phyloP scores from a whole-genome alignment of 1,140 invertebrate genomes.

The Drosophila lini region DNA sequence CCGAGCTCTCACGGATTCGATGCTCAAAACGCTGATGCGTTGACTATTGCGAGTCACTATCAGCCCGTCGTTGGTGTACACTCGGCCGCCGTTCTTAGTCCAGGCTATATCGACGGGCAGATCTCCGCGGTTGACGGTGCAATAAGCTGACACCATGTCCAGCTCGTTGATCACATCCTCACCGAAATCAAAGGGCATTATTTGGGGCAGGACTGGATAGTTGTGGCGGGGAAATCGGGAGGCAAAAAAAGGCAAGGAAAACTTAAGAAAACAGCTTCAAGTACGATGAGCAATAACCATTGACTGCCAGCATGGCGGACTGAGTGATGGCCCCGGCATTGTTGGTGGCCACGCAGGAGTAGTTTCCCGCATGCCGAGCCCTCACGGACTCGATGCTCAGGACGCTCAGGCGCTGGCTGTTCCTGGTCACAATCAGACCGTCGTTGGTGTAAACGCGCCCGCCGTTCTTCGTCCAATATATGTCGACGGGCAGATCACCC shows the following conservation, averaged over 20 bases:
- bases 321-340: conserved; percentile 89
- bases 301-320: conserved; percentile 86
- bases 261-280: conserved; percentile 18
- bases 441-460: conserved; percentile 80
- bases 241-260: conserved; percentile 39
- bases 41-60: conserved; percentile 87
- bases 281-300: conserved; percentile 51
- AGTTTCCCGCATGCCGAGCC: conserved; percentile 88
- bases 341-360: conserved; percentile 91
- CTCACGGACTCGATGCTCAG: conserved; percentile 88
- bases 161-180: conserved; percentile 89
- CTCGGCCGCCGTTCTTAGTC: conserved; percentile 85
- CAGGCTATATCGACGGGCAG: conserved; percentile 91
- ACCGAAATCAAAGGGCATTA: conserved; percentile 89
- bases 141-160: conserved; percentile 89
- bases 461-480: conserved; percentile 88
- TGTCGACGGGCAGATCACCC: conserved; percentile 92
- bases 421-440: conserved; percentile 86
- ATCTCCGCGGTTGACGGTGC: conserved; percentile 93
- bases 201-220: conserved; percentile 87
- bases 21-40: conserved; percentile 88
- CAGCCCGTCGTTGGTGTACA: conserved; percentile 84
- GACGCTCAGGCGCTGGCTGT: conserved; percentile 88
- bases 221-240: conserved; percentile 48
- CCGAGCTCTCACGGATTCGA: conserved; percentile 87